These are phyloP conservation scores for Meandrusa payeni DNA, from an alignment of 2,888 invertebrate genomes.

Conservation along the genomic window DNA sequence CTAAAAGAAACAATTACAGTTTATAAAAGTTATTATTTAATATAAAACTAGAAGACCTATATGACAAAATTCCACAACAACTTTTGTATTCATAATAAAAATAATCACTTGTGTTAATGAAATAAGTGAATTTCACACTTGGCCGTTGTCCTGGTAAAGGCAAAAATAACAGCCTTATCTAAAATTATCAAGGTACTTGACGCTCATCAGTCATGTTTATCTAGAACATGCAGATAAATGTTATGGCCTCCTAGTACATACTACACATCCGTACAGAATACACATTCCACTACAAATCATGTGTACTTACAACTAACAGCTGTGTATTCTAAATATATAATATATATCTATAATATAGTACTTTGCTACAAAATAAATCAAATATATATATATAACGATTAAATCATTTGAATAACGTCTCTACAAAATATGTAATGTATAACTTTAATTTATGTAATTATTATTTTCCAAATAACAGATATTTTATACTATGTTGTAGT, in stretches of 20 bases:
- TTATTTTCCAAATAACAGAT: too few species aligned
- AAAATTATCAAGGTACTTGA: conserved; percentile 46
- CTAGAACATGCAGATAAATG: conserved; percentile 48
- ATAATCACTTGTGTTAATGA: too few species aligned
- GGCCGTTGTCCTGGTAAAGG: conserved; percentile 20
- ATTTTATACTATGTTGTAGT: too few species aligned
- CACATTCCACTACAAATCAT: conserved; percentile 25
- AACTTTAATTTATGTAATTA: too few species aligned
- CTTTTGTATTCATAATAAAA: too few species aligned
- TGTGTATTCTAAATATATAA: conserved; percentile 14
- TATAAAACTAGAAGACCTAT: too few species aligned
- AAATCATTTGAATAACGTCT: too few species aligned
- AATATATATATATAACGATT: too few species aligned
- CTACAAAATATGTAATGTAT: too few species aligned
- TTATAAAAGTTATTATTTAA: too few species aligned
- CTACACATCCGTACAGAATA: conserved; percentile 29
- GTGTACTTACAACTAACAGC: conserved; percentile 26
- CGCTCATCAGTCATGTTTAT: conserved; percentile 62
- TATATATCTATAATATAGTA: conserved; percentile 9
- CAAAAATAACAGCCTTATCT: conserved; percentile 37
- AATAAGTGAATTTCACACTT: conserved; percentile 10
- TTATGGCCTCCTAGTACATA: conserved; percentile 27
- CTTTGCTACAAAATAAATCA: conserved; percentile 24
- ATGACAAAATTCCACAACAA: too few species aligned
- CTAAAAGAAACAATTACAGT: too few species aligned